Conservation (phyloP, 2,888 invertebrate genomes). For the Acronicta aceris region DNA sequence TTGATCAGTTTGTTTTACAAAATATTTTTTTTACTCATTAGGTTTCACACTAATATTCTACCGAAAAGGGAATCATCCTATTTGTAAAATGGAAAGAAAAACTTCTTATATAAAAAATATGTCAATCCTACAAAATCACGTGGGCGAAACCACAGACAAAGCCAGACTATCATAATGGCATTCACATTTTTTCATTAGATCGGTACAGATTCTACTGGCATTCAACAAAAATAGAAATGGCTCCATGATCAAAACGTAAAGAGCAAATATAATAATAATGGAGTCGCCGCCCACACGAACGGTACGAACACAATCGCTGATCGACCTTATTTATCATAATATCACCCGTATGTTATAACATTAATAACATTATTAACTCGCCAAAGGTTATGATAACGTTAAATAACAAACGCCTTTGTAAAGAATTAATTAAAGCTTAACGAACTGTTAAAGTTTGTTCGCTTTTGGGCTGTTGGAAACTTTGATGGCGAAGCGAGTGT, state of each 20-base stretch:
- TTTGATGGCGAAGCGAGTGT: constrained; percentile 37
- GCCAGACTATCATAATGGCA: neutral
- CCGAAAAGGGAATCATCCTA: no score
- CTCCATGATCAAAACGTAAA: constrained; percentile 79
- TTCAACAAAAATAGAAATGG: constrained; percentile 26
- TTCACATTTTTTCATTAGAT: neutral
- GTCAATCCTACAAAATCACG: neutral
- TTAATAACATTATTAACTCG: constrained; percentile 31
- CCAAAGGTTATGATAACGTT: constrained; percentile 40
- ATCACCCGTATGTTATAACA: constrained; percentile 19
- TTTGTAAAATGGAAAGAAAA: constrained; percentile 69
- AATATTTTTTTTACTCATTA: no score
- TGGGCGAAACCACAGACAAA: neutral
- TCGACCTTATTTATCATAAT: constrained; percentile 25
- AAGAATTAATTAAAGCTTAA: constrained; percentile 50
- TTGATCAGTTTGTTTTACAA: no score
- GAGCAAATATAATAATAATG: constrained; percentile 70
- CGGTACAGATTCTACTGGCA: constrained; percentile 54
- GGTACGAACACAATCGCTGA: constrained; percentile 6
- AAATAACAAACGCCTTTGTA: constrained; percentile 38
- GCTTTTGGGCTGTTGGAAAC: constrained; percentile 43
- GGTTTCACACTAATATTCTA: no score
- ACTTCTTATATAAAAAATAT: neutral
- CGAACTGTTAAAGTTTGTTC: constrained; percentile 45
- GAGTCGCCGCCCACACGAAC: constrained; percentile 6